Evolutionary conservation across 1,140 invertebrate genomes (phyloP), one percentile per base, ranked within the genome.

Genomic region (Nephila pilipes): DNA sequence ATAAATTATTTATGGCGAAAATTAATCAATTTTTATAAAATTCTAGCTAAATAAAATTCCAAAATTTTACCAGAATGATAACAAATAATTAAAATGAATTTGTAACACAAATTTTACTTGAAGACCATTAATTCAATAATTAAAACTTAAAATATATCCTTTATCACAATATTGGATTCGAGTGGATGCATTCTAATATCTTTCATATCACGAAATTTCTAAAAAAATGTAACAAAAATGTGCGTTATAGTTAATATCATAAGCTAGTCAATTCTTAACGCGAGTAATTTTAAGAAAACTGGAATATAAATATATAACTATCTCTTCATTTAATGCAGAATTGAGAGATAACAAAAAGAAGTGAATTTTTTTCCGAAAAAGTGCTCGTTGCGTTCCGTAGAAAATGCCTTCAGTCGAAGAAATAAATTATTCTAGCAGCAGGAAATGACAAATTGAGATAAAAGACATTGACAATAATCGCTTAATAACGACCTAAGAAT

Each of bases 401-500:
- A 22, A 60, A 60, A 60, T 16, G 58, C 58, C 58, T 60, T 60
- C 18, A 60, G 12, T 60, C 5, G 58, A 60, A 60, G 58, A 60
- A 60, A 60, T 60, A 60, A 60, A 60, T 60, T 14, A 60, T 60
- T 20, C 18, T 22, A 60, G 22, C 58, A 60, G 58, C 58, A 60
- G 58, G 58, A 22, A 60, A 60, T 60, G 58, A 60, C 20, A 22
- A 60, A 60, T 60, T 60, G 58, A 20, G 58, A 60, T 60, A 22
- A 60, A 60, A 18, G 58, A 60, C 58, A 60, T 20, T 60, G 58
- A 18, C 58, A 60, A 60, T 60, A 60, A 60, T 60, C 58, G 58
- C 58, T 60, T 60, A 60, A 60, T 60, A 60, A 60, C 58, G 58
- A 60, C 58, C 58, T 60, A 60, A 60, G 58, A 60, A 18, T 60